Evolutionary conservation across 2,888 invertebrate genomes (phyloP).

Genomic region (Limnephilus marmoratus): DNA sequence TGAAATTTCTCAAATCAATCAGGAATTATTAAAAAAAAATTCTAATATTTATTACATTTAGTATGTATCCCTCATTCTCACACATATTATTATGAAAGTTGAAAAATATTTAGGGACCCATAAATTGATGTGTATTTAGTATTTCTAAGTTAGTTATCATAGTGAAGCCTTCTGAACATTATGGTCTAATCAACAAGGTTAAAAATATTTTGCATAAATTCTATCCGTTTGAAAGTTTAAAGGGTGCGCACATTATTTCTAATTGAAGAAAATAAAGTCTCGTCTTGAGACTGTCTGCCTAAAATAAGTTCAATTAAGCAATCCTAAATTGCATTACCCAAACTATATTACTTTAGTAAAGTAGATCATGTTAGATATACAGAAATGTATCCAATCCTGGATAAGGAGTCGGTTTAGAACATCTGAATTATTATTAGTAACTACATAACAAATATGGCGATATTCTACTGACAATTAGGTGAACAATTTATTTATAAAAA

Average conservation of each 20-base stretch:
- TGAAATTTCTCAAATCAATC: background rate
- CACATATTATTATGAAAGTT: background rate
- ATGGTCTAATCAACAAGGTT: background rate
- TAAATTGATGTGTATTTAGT: background rate
- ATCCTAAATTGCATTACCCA: background rate
- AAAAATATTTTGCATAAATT: constrained; percentile 6
- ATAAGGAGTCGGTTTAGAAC: background rate
- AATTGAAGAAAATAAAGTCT: background rate
- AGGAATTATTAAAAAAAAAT: background rate
- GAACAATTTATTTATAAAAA: constrained; percentile 2
- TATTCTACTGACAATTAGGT: background rate
- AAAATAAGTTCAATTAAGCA: background rate
- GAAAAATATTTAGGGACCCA: background rate
- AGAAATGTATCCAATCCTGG: background rate
- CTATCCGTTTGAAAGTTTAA: background rate
- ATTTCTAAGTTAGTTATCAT: background rate
- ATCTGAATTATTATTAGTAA: background rate
- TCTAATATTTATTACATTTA: background rate
- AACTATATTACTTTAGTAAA: background rate
- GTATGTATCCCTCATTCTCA: background rate
- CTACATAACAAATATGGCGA: background rate
- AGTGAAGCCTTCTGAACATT: background rate
- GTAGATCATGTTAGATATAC: background rate
- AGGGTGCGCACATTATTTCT: background rate
- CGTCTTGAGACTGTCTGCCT: background rate